Evolutionary conservation across 2,113 vertebrate species (phyloP).

Genomic region (Tragelaphus imberbis): DNA sequence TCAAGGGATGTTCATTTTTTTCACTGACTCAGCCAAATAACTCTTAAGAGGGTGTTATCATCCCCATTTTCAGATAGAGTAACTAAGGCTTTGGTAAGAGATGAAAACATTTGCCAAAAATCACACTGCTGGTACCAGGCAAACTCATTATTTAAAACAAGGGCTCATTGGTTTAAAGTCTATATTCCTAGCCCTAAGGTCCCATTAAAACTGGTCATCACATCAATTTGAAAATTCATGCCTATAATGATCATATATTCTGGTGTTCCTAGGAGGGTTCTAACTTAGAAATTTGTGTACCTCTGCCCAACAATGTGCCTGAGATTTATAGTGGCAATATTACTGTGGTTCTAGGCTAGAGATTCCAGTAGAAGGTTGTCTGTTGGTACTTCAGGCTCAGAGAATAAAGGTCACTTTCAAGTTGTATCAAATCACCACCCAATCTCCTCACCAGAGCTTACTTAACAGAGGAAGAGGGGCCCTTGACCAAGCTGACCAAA

Average conservation of each 20-base stretch:
- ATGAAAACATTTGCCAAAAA: not conserved
- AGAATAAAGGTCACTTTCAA: not conserved
- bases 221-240: not conserved
- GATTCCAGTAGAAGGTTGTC: not conserved
- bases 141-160: not conserved
- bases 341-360: not conserved
- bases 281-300: not conserved
- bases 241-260: not conserved
- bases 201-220: not conserved
- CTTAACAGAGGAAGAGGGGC: too few relatives aligned
- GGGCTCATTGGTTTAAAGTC: not conserved
- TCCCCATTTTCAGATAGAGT: not conserved
- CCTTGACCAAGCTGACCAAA: not conserved
- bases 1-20: not conserved
- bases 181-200: not conserved
- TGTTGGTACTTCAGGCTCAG: not conserved
- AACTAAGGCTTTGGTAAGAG: not conserved
- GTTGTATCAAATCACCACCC: not conserved
- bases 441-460: not conserved
- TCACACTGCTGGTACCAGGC: not conserved
- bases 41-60: not conserved
- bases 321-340: not conserved
- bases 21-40: not conserved
- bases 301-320: not conserved
- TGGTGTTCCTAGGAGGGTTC: not conserved